Evolutionary conservation across 2,113 vertebrate species (phyloP), one percentile per base, ranked within the genome.

Genomic region (Rhabdomys dilectus): DNA sequence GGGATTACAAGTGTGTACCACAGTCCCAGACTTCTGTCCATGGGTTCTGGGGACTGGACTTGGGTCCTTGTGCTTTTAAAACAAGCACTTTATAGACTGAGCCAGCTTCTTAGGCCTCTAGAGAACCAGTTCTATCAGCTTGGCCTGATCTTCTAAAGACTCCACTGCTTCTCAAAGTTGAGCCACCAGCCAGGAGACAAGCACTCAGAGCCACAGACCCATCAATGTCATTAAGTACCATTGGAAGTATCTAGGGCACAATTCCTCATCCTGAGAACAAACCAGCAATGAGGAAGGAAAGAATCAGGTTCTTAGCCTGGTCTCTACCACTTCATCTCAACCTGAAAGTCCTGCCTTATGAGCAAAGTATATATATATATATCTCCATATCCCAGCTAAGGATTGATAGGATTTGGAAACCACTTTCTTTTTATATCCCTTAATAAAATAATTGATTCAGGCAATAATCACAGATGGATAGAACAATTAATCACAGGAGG

Each of bases 381-480:
- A 6, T 81, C 21, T 81, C 29, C 26, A 48, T 31, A 6, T 81
- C 21, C 85, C 29, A 78, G 45, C 51, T 91, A 90, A 76, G 76
- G 86, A 92, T 96, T 91, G 78, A 92, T 76, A 87, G 73, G 58
- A 86, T 91, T 39, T 96, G 91, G 84, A 96, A 92, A 88, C 73
- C 19, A 90, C 34, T 85, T 94, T 68, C 66, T 68, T 77, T 93
- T 96, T 91, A 93, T 6, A 84, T 62, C 21, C 42, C 31, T 78
- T 88, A 56, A 93, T 84, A 95, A 89, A 97, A 86, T 93, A 91
- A 93, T 93, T 70, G 95, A 48, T 87, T 94, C 13, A 62, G 84
- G 90, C 60, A 91, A 77, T 89, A 95, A 93, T 85, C 60, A 58
- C 7, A 53, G 53, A 11, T 13, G 51, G 75, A 58, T 88, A 76